Evolutionary conservation across 2,113 vertebrate genomes (phyloP).

Genomic region (Nycticebus coucang): DNA sequence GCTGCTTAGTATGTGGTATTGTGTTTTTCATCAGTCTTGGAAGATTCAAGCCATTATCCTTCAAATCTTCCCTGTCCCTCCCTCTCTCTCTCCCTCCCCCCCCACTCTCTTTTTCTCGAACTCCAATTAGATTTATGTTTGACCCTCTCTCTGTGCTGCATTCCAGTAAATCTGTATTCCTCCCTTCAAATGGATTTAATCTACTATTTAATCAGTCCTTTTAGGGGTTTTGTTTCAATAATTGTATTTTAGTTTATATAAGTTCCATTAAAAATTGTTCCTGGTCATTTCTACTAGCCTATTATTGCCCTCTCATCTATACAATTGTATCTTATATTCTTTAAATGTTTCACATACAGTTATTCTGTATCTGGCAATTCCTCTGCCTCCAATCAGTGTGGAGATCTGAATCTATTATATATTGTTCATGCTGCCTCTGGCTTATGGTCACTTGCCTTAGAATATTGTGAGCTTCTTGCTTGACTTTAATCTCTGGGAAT

Average conservation of each 20-base stretch:
- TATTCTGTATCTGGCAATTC: slow-evolving; percentile 12
- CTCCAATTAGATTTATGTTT: slow-evolving; percentile 47
- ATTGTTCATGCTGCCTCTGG: background rate
- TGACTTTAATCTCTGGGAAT: slow-evolving; percentile 61
- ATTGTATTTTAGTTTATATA: slow-evolving; percentile 44
- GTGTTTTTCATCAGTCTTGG: slow-evolving; percentile 37
- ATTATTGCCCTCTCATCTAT: slow-evolving; percentile 22
- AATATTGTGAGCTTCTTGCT: background rate
- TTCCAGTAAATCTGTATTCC: slow-evolving; percentile 49
- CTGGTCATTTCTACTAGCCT: slow-evolving; percentile 37
- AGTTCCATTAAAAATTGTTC: slow-evolving; percentile 25
- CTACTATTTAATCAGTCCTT: slow-evolving; percentile 38
- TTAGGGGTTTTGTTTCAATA: slow-evolving; percentile 18
- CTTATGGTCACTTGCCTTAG: background rate
- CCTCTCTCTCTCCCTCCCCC: background rate
- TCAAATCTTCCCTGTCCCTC: background rate
- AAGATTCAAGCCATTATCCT: slow-evolving; percentile 33
- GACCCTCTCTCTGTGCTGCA: slow-evolving; percentile 7
- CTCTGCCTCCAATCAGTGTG: background rate
- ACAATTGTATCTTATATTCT: slow-evolving; percentile 30
- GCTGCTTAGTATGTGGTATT: slow-evolving; percentile 21
- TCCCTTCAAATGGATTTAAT: slow-evolving; percentile 13
- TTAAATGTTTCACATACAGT: slow-evolving; percentile 51
- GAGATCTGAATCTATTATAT: background rate
- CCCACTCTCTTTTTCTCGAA: background rate